phyloP scores from a whole-genome alignment of 2,888 invertebrate genomes.

The Tiliacea citrago region DNA sequence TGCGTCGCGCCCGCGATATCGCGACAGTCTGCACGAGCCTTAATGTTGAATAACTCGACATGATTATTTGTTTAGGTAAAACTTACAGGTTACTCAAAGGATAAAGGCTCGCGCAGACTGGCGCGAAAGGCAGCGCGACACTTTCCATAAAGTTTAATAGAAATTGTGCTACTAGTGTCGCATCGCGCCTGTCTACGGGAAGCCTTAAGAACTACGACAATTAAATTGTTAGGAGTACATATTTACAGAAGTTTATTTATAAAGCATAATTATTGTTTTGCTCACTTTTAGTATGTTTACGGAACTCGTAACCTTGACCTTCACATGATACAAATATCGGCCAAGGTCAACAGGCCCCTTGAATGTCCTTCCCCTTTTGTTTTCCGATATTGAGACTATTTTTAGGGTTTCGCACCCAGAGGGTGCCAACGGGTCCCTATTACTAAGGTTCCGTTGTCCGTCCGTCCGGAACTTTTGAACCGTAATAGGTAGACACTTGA shows the following conservation, averaged over 20 bases:
- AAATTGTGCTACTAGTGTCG: no score
- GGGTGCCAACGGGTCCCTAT: no score
- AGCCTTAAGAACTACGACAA: not conserved
- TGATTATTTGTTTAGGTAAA: not conserved
- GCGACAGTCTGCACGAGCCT: no score
- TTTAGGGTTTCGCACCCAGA: no score
- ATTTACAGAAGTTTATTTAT: not conserved
- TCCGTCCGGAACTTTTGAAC: no score
- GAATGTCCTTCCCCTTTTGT: slow-evolving; percentile 7
- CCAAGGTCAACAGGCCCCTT: slow-evolving; percentile 13
- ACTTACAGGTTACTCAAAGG: not conserved
- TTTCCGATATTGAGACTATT: not conserved
- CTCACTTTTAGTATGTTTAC: slow-evolving; percentile 4
- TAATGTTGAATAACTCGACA: not conserved
- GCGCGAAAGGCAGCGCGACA: no score
- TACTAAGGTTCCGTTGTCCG: no score
- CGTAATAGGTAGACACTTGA: no score
- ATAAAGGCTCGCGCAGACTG: not conserved
- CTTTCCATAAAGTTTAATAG: no score
- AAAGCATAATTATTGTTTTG: not conserved
- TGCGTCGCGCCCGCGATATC: no score
- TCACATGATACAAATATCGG: not conserved
- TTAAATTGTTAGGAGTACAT: not conserved
- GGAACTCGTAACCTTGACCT: slow-evolving; percentile 31
- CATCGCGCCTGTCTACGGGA: no score